phyloP scores from a whole-genome alignment of 2,113 vertebrate genomes.

The Cebus imitator region DNA sequence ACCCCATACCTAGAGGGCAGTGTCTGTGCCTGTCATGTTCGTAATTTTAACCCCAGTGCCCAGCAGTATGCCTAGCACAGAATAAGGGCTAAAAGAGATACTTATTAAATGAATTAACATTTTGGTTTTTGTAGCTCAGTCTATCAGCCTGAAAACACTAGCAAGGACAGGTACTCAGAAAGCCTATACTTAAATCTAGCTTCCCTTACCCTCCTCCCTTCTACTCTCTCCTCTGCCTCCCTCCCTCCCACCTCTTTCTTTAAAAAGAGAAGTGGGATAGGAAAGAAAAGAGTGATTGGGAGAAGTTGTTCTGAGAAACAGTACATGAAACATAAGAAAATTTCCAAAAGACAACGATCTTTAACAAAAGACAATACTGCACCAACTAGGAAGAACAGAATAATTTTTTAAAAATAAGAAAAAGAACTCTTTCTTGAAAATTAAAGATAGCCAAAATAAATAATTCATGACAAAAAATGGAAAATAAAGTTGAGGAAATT shows the following conservation, averaged over 20 bases:
- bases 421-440: neutral
- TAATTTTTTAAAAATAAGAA: neutral
- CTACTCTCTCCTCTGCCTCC: neutral
- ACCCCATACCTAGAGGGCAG: neutral
- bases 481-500: constrained; percentile 1
- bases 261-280: neutral
- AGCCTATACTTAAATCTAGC: neutral
- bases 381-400: neutral
- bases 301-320: neutral
- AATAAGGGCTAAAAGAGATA: neutral
- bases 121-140: constrained; percentile 3
- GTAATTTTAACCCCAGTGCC: neutral
- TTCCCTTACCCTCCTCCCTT: neutral
- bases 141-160: neutral
- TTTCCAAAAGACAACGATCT: neutral
- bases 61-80: neutral
- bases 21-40: neutral
- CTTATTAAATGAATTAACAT: neutral
- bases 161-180: neutral
- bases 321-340: neutral
- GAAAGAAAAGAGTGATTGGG: neutral
- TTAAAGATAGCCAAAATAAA: constrained; percentile 24
- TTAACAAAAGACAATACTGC: neutral
- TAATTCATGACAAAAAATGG: neutral
- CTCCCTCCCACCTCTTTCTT: neutral